phyloP scores from a whole-genome alignment of 2,888 invertebrate genomes.

The Sericinus montela region DNA sequence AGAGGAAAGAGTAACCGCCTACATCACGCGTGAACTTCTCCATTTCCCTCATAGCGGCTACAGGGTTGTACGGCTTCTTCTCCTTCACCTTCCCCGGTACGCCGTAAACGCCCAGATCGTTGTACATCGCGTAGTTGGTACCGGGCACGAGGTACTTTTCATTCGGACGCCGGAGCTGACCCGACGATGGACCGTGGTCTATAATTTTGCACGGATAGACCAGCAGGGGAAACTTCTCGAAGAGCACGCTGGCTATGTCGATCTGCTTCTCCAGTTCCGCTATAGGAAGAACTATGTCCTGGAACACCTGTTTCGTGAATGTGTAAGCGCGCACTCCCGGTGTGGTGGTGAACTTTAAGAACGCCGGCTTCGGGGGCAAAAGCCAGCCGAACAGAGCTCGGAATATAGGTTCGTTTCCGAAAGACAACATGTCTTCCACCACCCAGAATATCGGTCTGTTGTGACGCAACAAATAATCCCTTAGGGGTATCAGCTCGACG shows the following conservation, averaged over 20 bases:
- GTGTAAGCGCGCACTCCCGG: constrained; percentile 83
- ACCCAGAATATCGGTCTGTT: constrained; percentile 86
- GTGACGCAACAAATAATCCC: constrained; percentile 82
- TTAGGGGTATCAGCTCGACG: constrained; percentile 81
- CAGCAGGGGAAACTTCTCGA: constrained; percentile 83
- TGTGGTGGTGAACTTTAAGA: constrained; percentile 85
- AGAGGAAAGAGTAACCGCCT: constrained; percentile 84
- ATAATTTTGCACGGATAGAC: constrained; percentile 84
- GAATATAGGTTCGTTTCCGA: constrained; percentile 83
- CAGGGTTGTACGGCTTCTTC: constrained; percentile 81
- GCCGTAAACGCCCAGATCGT: constrained; percentile 85
- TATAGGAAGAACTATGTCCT: constrained; percentile 84
- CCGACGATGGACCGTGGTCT: constrained; percentile 79
- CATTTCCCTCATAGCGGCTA: constrained; percentile 83
- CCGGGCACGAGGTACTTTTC: constrained; percentile 80
- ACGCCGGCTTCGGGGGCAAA: constrained; percentile 84
- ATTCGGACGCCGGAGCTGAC: constrained; percentile 78
- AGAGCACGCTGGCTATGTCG: constrained; percentile 76
- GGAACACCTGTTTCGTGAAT: constrained; percentile 85
- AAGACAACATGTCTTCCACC: constrained; percentile 84
- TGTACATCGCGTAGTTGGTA: constrained; percentile 84
- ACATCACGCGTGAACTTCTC: constrained; percentile 83
- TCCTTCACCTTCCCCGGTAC: constrained; percentile 82
- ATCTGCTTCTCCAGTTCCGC: constrained; percentile 82
- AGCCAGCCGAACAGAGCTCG: constrained; percentile 82